Conservation (phyloP, 2,797 vertebrate species). For the Telmatherina bonti region DNA sequence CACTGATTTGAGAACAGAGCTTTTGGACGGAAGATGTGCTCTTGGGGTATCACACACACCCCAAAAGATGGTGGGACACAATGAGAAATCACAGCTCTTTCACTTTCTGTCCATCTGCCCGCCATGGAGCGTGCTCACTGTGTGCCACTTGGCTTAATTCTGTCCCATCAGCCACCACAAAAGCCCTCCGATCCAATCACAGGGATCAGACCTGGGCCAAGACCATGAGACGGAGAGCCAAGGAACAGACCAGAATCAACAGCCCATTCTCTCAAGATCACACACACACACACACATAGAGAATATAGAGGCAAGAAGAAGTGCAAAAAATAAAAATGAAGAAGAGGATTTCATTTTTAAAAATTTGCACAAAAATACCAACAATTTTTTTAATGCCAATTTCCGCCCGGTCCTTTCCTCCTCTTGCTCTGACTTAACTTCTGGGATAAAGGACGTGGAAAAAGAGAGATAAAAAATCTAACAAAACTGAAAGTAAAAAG, state of each 20-base stretch:
- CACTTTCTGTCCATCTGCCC: slow-evolving; percentile 82
- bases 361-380: slow-evolving; percentile 26
- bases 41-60: slow-evolving; percentile 74
- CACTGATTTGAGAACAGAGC: slow-evolving; percentile 80
- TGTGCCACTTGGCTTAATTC: slow-evolving; percentile 84
- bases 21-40: slow-evolving; percentile 77
- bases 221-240: slow-evolving; percentile 77
- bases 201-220: slow-evolving; percentile 78
- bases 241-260: slow-evolving; percentile 81
- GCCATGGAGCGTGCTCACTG: slow-evolving; percentile 76
- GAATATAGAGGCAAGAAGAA: slow-evolving; percentile 33
- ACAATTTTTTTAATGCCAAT: slow-evolving; percentile 14
- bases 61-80: slow-evolving; percentile 80
- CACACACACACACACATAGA: slow-evolving; percentile 34
- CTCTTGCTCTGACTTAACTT: slow-evolving; percentile 19
- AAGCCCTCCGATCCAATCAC: slow-evolving; percentile 82
- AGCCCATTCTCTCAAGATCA: slow-evolving; percentile 80
- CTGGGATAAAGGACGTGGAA: slow-evolving; percentile 13
- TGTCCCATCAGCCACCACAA: slow-evolving; percentile 82
- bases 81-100: slow-evolving; percentile 86
- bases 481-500: slow-evolving; percentile 39
- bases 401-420: slow-evolving; percentile 10
- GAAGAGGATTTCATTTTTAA: slow-evolving; percentile 6
- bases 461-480: slow-evolving; percentile 43
- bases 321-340: slow-evolving; percentile 35